Base-by-base conservation (phyloP, 2,113 vertebrate species). In the Rhabdomys dilectus region DNA sequence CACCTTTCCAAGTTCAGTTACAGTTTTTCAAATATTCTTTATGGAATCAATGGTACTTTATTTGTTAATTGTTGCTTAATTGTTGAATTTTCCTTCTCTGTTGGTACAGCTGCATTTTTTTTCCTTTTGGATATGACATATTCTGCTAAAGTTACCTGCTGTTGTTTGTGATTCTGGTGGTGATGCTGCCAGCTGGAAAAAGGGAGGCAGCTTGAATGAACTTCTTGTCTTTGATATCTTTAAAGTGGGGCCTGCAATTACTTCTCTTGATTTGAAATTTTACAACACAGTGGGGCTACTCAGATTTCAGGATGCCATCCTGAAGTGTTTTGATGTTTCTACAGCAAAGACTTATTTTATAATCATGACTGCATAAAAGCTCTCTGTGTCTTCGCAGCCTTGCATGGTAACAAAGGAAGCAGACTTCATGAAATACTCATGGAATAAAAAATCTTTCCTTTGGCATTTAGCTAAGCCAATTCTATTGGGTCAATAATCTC, bases 111-210 rank as follows among this genome's bases (percentile, higher is more conserved):
- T 94, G 89, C 97, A 98, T 94, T 88, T 95, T 96, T 95, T 94
- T 97, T 85, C 89, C 94, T 90, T 93, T 94, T 72, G 39, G 77
- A 92, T 96, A 85, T 89, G 64, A 96, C 81, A 94, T 24, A 89
- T 81, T 98, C 94, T 98, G 89, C 96, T 97, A 98, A 97, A 98
- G 97, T 98, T 98, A 98, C 97, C 97, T 98, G 97, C 97, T 98
- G 97, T 97, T 91, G 0, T 60, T 95, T 97, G 96, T 0, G 60
- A 98, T 98, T 98, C 97, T 48, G 72, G 94, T 42, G 78, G 94
- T 92, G 94, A 93, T 95, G 87, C 96, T 98, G 95, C 95, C 98
- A 98, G 97, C 98, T 98, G 97, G 97, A 98, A 91, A 97, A 66
- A 97, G 94, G 95, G 93, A 92, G 82, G 96, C 88, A 98, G 96